These are phyloP conservation scores for Drosophila melanosoma DNA, from an alignment of 2,888 invertebrate species.

Conservation along the genomic window DNA sequence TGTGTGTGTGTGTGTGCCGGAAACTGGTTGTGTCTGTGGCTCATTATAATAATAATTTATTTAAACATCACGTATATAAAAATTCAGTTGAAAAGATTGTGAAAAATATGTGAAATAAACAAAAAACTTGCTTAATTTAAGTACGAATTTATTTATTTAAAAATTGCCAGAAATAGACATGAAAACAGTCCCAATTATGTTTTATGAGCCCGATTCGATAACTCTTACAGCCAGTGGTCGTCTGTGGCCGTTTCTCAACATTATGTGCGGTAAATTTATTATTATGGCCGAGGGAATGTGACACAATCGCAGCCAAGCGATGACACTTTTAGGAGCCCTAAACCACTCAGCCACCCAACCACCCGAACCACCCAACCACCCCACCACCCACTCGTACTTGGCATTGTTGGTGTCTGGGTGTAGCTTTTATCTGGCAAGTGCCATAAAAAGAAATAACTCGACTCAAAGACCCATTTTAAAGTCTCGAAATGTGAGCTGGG, in stretches of 20 bases:
- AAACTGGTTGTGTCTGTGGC: not conserved
- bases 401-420: slow-evolving; percentile 10
- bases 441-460: slow-evolving; percentile 66
- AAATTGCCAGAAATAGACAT: slow-evolving; percentile 18
- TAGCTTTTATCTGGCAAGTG: slow-evolving; percentile 65
- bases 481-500: slow-evolving; percentile 49
- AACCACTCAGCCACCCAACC: not conserved
- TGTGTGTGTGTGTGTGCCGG: too few species aligned
- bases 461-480: slow-evolving; percentile 66
- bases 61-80: not conserved
- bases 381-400: not conserved
- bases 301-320: slow-evolving; percentile 69
- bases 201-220: slow-evolving; percentile 58
- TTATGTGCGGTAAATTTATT: slow-evolving; percentile 69
- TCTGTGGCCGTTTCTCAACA: slow-evolving; percentile 54
- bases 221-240: slow-evolving; percentile 41
- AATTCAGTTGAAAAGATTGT: not conserved
- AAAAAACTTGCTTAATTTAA: not conserved
- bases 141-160: not conserved
- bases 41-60: not conserved
- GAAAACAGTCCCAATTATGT: slow-evolving; percentile 71
- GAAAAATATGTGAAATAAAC: not conserved
- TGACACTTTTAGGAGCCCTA: slow-evolving; percentile 50
- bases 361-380: not conserved
- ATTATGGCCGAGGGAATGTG: slow-evolving; percentile 55